Percentiles rank a stretch among this genome's conserved stretches.
phyloP scores from a whole-genome alignment of 2,888 invertebrate species.

The Eubasilissa splendida region DNA sequence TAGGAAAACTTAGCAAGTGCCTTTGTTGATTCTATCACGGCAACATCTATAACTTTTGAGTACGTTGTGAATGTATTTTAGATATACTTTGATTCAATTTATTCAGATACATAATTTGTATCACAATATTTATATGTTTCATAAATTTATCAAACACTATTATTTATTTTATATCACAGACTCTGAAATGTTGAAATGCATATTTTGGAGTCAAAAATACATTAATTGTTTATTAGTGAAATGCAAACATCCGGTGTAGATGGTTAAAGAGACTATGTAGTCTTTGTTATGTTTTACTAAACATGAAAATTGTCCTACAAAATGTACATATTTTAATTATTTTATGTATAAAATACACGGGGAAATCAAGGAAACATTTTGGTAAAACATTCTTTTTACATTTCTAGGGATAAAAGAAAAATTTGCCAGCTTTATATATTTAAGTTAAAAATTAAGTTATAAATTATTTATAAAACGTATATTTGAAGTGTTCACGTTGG shows the following conservation, averaged over 20 bases:
- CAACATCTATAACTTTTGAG: too few relatives aligned
- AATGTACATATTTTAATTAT: not conserved
- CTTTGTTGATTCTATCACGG: too few relatives aligned
- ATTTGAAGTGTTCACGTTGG: constrained; percentile 36
- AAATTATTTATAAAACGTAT: constrained; percentile 41
- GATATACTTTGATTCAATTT: too few relatives aligned
- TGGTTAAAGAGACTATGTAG: constrained; percentile 23
- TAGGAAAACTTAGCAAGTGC: too few relatives aligned
- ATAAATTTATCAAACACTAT: too few relatives aligned
- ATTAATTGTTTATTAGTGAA: not conserved
- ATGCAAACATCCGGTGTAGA: constrained; percentile 39
- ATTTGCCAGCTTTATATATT: constrained; percentile 29
- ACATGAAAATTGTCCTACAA: too few relatives aligned
- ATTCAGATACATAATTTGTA: too few relatives aligned
- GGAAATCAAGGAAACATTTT: not conserved
- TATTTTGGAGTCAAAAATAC: too few relatives aligned
- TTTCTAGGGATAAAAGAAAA: not conserved
- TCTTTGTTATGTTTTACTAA: too few relatives aligned
- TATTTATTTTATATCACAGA: not conserved
- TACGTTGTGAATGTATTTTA: too few relatives aligned
- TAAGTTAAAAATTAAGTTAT: constrained; percentile 24
- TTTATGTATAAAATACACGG: constrained; percentile 6
- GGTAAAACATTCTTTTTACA: constrained; percentile 13
- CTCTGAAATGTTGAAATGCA: too few relatives aligned
- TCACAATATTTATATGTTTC: too few relatives aligned